These are phyloP conservation scores for Aphelinus certus DNA, from an alignment of 1,140 invertebrate genomes.

Conservation along the genomic window DNA sequence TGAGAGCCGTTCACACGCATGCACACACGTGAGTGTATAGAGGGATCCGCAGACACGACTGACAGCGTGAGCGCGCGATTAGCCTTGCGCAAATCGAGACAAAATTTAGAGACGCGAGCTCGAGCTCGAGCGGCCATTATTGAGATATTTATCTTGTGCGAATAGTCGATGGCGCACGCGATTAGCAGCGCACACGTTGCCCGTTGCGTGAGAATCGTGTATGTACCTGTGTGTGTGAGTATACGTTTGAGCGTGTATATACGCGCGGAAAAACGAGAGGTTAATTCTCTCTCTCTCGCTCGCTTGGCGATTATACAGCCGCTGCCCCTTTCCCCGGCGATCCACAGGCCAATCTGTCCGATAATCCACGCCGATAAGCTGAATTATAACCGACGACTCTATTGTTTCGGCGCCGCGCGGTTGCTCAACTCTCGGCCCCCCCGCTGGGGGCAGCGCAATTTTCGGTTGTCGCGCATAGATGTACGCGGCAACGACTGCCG, in stretches of 20 bases:
- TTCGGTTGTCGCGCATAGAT: not conserved
- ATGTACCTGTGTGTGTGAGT: too few relatives aligned
- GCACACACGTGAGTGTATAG: too few relatives aligned
- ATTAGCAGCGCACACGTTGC: not conserved
- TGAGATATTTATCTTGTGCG: constrained; percentile 33
- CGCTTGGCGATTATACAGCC: too few relatives aligned
- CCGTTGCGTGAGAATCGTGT: constrained; percentile 26
- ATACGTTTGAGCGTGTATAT: too few relatives aligned
- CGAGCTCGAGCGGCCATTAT: not conserved
- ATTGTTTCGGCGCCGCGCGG: not conserved
- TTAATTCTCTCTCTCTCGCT: too few relatives aligned
- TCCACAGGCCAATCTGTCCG: not conserved
- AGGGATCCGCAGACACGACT: not conserved
- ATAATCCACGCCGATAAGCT: not conserved
- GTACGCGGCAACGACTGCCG: too few relatives aligned
- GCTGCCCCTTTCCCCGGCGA: too few relatives aligned
- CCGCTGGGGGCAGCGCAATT: constrained; percentile 17
- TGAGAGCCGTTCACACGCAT: too few relatives aligned
- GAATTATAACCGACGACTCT: constrained; percentile 1
- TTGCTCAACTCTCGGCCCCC: not conserved
- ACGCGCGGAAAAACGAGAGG: not conserved
- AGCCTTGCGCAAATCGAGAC: constrained; percentile 28
- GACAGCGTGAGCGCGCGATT: not conserved
- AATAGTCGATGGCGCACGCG: constrained; percentile 22
- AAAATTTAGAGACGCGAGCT: constrained; percentile 1